phyloP scores from a whole-genome alignment of 2,113 vertebrate species.

The Aegithalos caudatus region DNA sequence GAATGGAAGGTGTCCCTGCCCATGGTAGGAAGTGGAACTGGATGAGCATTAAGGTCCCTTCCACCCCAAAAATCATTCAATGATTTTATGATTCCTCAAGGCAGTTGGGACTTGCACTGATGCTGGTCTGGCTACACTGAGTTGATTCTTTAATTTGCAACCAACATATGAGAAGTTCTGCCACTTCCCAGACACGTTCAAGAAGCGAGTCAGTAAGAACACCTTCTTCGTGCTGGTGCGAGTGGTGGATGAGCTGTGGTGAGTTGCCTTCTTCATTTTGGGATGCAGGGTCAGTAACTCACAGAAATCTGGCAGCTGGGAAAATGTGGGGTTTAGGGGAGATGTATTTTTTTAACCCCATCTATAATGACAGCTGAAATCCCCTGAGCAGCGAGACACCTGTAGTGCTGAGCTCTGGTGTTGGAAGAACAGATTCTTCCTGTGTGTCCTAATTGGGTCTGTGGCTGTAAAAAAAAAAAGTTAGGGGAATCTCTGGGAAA shows the following conservation, averaged over 20 bases:
- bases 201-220: constrained; percentile 98
- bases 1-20: background rate
- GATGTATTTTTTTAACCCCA: background rate
- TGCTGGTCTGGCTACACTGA: background rate
- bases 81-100: background rate
- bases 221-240: constrained; percentile 97
- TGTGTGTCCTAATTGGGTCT: background rate
- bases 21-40: background rate
- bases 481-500: background rate
- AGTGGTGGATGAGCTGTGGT: constrained; percentile 98
- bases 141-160: constrained; percentile 78
- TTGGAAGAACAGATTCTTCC: background rate
- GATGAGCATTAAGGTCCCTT: background rate
- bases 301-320: background rate
- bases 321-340: background rate
- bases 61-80: background rate
- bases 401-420: background rate
- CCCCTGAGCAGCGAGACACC: background rate
- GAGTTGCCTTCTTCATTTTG: constrained; percentile 49
- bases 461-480: background rate
- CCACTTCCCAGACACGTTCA: constrained; percentile 93
- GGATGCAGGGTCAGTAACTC: background rate
- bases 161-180: constrained; percentile 94
- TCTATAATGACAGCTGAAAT: background rate
- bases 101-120: background rate